Base-by-base conservation (phyloP, 92 coral and sea anemone genomes). In the Chrysogorgia sp. region DNA sequence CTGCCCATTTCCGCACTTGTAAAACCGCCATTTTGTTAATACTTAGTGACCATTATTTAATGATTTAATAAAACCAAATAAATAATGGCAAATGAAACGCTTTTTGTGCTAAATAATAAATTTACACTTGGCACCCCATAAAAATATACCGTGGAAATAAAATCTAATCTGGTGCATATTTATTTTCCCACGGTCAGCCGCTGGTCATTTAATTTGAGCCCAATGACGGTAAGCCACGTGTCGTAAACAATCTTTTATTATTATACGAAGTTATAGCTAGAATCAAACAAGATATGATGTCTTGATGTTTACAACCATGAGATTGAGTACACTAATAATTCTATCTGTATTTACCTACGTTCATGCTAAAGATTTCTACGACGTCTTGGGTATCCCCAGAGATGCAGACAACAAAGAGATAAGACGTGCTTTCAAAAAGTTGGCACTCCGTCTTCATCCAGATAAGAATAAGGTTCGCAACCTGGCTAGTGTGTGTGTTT, bases 341-440 rank as follows among this genome's bases (percentile, higher is more conserved):
- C 74, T 94, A 56, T 78, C 92, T 49, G 74, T 92, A 30, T 91
- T 86, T 56, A 75, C 82, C 52, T 90, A 90, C 34, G 92, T 94
- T 63, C 83, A 85, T 63, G 80, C 92, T 35, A 96, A 91, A 49
- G 98, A 94, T 71, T 94, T 89, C 67, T 94, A 94, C 63, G 96
- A 94, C 41, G 83, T 94, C 30, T 75, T 94, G 69, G 98, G 98
- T 40, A 91, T 94, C 21, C 81, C 89, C 20, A 84, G 98, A 20
- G 98, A 94, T 82, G 98, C 98, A 23, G 90, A 91, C 47, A 92
- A 74, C 67, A 94, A 89, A 66, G 97, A 91, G 59, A 94, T 94
- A 45, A 86, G 98, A 37, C 86, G 90, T 69, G 98, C 98, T 7
- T 94, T 94, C 80, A 94, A 94, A 83, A 94, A 88, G 64, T 55